Conservation (phyloP, 2,888 invertebrate species). For the Dynastes tityus region DNA sequence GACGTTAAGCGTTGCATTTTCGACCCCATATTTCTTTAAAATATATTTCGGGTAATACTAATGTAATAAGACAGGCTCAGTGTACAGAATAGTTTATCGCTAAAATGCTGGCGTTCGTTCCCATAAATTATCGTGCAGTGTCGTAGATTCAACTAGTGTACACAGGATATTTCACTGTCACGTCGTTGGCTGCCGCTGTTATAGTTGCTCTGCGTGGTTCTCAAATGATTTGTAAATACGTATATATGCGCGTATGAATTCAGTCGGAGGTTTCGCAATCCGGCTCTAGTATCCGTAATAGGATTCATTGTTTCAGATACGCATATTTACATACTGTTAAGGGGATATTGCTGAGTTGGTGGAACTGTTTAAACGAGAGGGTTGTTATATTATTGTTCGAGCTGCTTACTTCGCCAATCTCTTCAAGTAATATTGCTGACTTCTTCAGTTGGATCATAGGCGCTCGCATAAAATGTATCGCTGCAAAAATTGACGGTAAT, state of each 20-base stretch:
- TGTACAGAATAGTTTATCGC: slow-evolving; percentile 39
- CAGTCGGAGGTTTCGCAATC: slow-evolving; percentile 47
- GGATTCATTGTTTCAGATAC: slow-evolving; percentile 55
- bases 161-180: slow-evolving; percentile 55
- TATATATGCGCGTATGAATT: slow-evolving; percentile 47
- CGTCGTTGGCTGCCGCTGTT: slow-evolving; percentile 39
- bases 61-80: slow-evolving; percentile 35
- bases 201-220: slow-evolving; percentile 44
- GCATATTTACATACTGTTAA: slow-evolving; percentile 55
- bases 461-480: background rate
- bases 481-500: background rate
- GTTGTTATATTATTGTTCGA: slow-evolving; percentile 42
- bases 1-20: slow-evolving; percentile 4
- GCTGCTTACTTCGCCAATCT: slow-evolving; percentile 40
- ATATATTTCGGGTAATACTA: slow-evolving; percentile 30
- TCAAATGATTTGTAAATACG: slow-evolving; percentile 56
- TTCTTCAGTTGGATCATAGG: slow-evolving; percentile 38
- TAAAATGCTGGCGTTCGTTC: slow-evolving; percentile 44
- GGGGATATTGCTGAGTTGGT: slow-evolving; percentile 48
- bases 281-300: slow-evolving; percentile 53
- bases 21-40: slow-evolving; percentile 34
- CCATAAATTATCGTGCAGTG: slow-evolving; percentile 52
- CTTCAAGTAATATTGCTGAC: slow-evolving; percentile 49
- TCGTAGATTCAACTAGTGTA: slow-evolving; percentile 51
- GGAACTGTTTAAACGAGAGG: slow-evolving; percentile 39